Conservation (phyloP, 2,113 vertebrate genomes). For the Antigone vipio region DNA sequence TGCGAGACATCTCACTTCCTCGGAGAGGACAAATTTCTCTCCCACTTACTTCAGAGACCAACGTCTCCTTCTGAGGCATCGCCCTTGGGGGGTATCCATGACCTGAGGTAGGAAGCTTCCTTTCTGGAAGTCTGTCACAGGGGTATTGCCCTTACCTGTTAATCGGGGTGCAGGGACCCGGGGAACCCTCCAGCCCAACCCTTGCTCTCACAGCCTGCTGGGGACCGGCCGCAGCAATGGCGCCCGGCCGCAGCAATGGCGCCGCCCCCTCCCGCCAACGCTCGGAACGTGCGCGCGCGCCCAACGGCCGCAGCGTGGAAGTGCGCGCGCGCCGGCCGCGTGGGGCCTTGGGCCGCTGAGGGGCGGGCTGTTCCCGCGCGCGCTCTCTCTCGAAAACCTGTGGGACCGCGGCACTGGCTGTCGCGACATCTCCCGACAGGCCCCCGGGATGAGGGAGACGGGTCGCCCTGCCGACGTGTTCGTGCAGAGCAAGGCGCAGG, state of each 20-base stretch:
- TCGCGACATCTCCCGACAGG: neutral
- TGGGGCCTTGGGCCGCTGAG: no score
- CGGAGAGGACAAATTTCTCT: neutral
- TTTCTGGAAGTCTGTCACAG: no score
- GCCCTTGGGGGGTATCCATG: neutral
- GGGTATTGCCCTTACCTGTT: neutral
- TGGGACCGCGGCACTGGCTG: no score
- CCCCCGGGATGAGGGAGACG: no score
- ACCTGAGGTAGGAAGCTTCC: neutral
- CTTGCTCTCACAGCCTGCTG: neutral
- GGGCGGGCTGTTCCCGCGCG: no score
- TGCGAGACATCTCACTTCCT: neutral
- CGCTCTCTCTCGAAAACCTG: neutral
- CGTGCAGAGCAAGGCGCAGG: neutral
- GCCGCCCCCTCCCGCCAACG: neutral
- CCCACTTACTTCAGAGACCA: no score
- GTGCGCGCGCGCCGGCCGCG: no score
- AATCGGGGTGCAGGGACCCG: neutral
- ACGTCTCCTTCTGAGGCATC: rapidly evolving
- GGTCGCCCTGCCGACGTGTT: neutral
- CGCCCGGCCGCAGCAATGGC: no score
- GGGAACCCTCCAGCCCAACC: no score
- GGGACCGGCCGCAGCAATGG: neutral
- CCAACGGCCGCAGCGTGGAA: neutral
- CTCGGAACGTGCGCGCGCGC: neutral